Evolutionary conservation across 2,888 invertebrate species (phyloP), one percentile per base, ranked within the genome.

Genomic region (Hypomecis punctinalis): DNA sequence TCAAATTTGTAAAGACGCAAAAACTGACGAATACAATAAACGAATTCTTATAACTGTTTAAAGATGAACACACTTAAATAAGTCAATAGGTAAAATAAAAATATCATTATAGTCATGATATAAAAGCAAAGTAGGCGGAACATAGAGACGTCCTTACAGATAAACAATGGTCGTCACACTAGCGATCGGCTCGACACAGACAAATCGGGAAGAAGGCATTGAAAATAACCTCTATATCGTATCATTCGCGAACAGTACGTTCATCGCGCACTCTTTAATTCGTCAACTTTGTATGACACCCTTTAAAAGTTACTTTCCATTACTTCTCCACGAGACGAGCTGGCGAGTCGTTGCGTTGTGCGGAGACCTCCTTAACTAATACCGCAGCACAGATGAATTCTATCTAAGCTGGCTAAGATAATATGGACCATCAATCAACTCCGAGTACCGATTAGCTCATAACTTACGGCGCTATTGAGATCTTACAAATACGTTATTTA

Each of bases 401-500:
- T 5, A 42, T 10, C 11, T 10, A 40, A 10, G 9, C 11, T 37
- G 51, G 39, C 37, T 8, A 39, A 13, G 39, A 39, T 39, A 52
- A 33, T 51, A 39, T 39, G 51, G 48, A 48, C 35, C 35, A 35
- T 37, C 11, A 39, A 46, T 39, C 13, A 42, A 61, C 52, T 45
- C 43, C 40, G 55, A 61, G 46, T 61, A 71, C 77, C 76, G 77
- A 81, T 78, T 73, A 76, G 74, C 81, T 81, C 74, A 80, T 72
- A 80, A 81, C 89, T 88, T 89, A 89, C 71, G 73, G 77, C 78
- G 72, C 86, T 91, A 91, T 81, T 90, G 91, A 91, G 91, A 91
- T 91, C 91, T 89, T 75, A 82, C 79, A 83, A 80, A 85, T 84
- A 85, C 78, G 70, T 84, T 62, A 77, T 79, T 81, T 84, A 89